Evolutionary conservation across 1,140 invertebrate species (phyloP), one percentile per base, ranked within the genome.

Genomic region (Drosophila subobscura): DNA sequence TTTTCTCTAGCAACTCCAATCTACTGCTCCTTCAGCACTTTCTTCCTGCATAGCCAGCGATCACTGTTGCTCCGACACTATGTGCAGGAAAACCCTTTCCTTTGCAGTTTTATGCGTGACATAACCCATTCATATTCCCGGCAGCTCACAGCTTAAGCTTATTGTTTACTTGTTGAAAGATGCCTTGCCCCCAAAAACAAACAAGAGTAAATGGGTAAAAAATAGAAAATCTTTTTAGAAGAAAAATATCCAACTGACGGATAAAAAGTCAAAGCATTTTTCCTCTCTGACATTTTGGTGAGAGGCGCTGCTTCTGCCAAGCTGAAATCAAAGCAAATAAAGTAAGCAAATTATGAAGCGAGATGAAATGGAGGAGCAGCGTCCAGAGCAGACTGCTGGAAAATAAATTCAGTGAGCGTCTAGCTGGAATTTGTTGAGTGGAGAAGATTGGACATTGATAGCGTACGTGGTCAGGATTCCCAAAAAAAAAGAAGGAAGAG

Each of bases 401-500:
- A 74, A 65, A 79, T 75, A 79, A 79, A 79, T 79, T 79, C 77
- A 58, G 61, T 55, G 58, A 33, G 41, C 22, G 57, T 77, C 67
- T 53, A 47, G 25, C 23, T 57, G 29, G 37, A 57, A 74, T 64
- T 64, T 72, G 72, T 66, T 58, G 71, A 49, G 50, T 46, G 50
- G 33, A 33, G 60, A 60, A 81, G 67, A 81, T 77, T 81, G 78
- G 78, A 77, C 78, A 81, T 81, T 81, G 78, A 81, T 81, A 81
- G 77, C 78, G 67, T 72, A 80, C 72, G 77, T 81, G 78, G 78
- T 73, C 78, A 77, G 77, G 37, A 12, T 37, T 7, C 33, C 27
- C 12, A 12, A 8, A 12, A 3, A 33, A 42, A 61, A 45, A 42
- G 33, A 42, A 47, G 8, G 8, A 3, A 20, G 5, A 8, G 16